phyloP scores from a whole-genome alignment of 1,140 invertebrate species.

The Helicorthomorpha holstii region DNA sequence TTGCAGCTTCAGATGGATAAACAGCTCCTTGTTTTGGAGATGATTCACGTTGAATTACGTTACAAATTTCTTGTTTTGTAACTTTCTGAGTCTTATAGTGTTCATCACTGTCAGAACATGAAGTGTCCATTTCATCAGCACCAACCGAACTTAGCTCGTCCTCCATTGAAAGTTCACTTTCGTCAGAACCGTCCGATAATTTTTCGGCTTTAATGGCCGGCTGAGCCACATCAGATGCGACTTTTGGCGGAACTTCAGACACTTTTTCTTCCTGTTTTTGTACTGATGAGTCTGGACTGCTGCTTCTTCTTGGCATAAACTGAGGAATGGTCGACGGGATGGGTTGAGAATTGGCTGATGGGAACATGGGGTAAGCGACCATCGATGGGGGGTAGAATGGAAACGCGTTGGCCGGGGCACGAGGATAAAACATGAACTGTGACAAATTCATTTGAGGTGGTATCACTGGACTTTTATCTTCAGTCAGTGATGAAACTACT shows the following conservation, averaged over 20 bases:
- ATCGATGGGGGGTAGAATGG: conserved; percentile 40
- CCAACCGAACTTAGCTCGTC: conserved; percentile 14
- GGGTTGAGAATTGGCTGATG: conserved; percentile 11
- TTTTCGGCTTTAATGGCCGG: conserved; percentile 4
- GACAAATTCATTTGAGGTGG: conserved; percentile 22
- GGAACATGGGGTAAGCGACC: conserved; percentile 25
- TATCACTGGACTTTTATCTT: not conserved
- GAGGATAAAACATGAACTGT: conserved; percentile 47
- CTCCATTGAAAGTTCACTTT: conserved; percentile 13
- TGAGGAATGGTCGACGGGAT: conserved; percentile 24
- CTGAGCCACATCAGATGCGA: not conserved
- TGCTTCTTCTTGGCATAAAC: conserved; percentile 8
- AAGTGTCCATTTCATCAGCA: conserved; percentile 11
- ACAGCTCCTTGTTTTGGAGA: conserved; percentile 17
- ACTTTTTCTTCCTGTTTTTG: conserved; percentile 36
- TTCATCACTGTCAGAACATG: conserved; percentile 12
- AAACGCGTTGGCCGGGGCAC: conserved; percentile 30
- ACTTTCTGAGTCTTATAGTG: not conserved
- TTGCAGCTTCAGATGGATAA: conserved; percentile 10
- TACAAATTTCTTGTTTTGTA: not conserved
- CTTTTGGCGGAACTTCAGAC: not conserved
- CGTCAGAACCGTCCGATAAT: conserved; percentile 7
- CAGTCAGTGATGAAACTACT: not conserved
- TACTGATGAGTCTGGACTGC: conserved; percentile 28
- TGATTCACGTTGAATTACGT: not conserved